Percentiles rank a stretch among this genome's conserved stretches.
Conservation (phyloP, 2,113 vertebrate genomes). For the Scomber scombrus region DNA sequence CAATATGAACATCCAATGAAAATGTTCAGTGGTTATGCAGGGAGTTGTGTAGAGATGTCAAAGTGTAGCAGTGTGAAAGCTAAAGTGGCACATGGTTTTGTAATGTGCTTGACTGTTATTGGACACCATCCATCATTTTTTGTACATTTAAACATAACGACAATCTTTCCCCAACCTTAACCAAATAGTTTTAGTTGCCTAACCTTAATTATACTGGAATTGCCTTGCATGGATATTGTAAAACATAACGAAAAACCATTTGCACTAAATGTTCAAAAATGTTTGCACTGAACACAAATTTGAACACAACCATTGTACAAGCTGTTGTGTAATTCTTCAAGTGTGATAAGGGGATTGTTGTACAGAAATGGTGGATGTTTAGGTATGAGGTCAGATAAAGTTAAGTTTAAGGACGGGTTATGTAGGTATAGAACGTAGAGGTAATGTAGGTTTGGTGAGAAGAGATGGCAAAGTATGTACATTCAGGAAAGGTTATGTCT, state of each 20-base stretch:
- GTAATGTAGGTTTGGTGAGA: background rate
- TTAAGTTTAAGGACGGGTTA: background rate
- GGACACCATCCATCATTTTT: background rate
- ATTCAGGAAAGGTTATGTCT: background rate
- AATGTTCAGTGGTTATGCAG: background rate
- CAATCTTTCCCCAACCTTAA: background rate
- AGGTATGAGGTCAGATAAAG: background rate
- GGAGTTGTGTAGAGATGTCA: background rate
- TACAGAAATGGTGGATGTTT: background rate
- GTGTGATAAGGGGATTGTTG: background rate
- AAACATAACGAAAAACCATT: background rate
- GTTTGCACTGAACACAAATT: background rate
- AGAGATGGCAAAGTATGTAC: too few relatives aligned
- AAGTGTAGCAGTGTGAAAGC: background rate
- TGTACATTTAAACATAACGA: background rate
- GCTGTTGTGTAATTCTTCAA: background rate
- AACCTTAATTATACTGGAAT: background rate
- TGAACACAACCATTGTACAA: background rate
- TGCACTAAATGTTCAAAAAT: background rate
- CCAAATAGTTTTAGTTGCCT: background rate
- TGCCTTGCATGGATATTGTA: background rate
- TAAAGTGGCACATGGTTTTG: background rate
- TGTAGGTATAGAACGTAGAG: background rate
- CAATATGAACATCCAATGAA: background rate
- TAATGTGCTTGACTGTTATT: background rate